A percentile compares a stretch with the other conserved stretches of the same genome.
Conservation (phyloP, 2,888 invertebrate genomes). For the Chirona hameri region DNA sequence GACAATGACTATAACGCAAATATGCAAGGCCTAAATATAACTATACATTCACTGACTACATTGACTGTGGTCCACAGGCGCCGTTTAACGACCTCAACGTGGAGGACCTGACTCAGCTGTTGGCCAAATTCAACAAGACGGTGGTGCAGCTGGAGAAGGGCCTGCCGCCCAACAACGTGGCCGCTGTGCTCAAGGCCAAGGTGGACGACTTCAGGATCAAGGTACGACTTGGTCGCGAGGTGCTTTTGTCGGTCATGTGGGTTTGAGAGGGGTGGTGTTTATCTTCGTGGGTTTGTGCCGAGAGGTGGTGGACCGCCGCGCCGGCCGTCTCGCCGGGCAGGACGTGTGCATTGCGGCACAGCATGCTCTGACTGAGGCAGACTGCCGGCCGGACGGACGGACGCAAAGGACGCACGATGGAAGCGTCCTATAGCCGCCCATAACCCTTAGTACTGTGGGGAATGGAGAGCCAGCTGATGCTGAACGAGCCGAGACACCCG, state of each 20-base stretch:
- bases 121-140: conserved; percentile 65
- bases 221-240: conserved; percentile 48
- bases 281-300: not conserved
- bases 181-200: conserved; percentile 68
- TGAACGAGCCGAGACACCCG: too few relatives aligned
- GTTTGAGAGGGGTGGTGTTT: too few relatives aligned
- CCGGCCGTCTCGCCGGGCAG: too few relatives aligned
- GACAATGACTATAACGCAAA: too few relatives aligned
- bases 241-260: not conserved
- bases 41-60: not conserved
- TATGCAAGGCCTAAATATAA: not conserved
- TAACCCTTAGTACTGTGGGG: too few relatives aligned
- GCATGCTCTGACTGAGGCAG: too few relatives aligned
- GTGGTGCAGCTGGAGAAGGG: conserved; percentile 77
- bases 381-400: too few relatives aligned
- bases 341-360: too few relatives aligned
- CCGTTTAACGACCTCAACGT: conserved; percentile 64
- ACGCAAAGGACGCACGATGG: too few relatives aligned
- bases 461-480: too few relatives aligned
- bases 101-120: conserved; percentile 66
- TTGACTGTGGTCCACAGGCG: conserved; percentile 42
- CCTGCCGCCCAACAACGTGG: conserved; percentile 71
- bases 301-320: not conserved
- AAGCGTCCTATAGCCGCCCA: too few relatives aligned
- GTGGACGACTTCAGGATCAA: conserved; percentile 76